Base-by-base conservation (phyloP, 2,888 invertebrate species). In the Altica lythri region DNA sequence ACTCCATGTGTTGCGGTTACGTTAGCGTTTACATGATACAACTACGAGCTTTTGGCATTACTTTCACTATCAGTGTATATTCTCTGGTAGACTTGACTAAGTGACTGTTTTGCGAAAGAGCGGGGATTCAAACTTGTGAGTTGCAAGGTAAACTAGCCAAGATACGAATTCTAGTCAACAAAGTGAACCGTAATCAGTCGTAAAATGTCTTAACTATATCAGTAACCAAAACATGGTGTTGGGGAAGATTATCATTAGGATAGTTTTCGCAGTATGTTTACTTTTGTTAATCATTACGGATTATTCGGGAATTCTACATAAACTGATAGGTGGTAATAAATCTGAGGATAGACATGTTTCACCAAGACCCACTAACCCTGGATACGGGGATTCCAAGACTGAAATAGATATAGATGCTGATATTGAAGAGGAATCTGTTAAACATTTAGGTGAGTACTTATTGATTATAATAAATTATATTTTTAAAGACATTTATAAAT, bases 271-370 rank as follows among this genome's bases (percentile, higher is more conserved):
- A 55, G 68, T 81, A 29, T 80, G 81, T 56, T 76, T 82, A 70
- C 77, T 82, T 60, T 70, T 83, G 52, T 75, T 82, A 57, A 73
- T 83, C 53, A 78, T 81, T 53, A 80, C 81, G 27, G 83, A 83
- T 69, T 81, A 82, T 66, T 78, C 78, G 3, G 75, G 77, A 27
- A 68, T 82, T 32, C 68, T 82, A 25, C 72, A 77, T 19, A 77
- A 77, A 46, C 67, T 80, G 27, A 75, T 81, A 52, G 79, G 80
- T 57, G 79, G 78, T 17, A 77, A 71, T 50, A 68, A 68, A 4
- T 66, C 71, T 1, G 76, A 75, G 40, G 72, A 68, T 10, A 72
- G 70, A 44, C 57, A 57, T 65, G 65, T 58, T 9, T 60, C 69
- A 16, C 72, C 72, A 1, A 69, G 71, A 55, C 74, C 73, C 2